A percentile compares a stretch with the other conserved stretches of the same genome.
These are phyloP conservation scores for Lepidotrigona ventralis DNA, from an alignment of 1,140 invertebrate genomes.

Conservation along the genomic window DNA sequence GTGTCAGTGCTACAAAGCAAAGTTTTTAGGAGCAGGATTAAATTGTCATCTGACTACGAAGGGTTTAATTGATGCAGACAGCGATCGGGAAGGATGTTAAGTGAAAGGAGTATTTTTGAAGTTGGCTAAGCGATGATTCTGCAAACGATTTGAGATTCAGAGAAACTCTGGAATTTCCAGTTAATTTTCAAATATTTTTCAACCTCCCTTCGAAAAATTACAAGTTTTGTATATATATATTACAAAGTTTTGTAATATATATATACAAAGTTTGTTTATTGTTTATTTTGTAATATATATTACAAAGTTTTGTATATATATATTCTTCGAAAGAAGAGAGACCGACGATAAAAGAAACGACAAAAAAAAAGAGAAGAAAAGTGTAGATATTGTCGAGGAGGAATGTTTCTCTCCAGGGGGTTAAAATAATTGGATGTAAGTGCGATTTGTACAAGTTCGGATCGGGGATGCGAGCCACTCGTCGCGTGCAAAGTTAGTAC, in stretches of 20 bases:
- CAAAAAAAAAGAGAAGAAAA: neutral
- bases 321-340: neutral
- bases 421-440: conserved; percentile 34
- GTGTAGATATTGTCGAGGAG: neutral
- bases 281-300: too few species aligned
- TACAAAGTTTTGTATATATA: neutral
- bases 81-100: neutral
- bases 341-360: neutral
- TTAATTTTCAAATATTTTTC: neutral
- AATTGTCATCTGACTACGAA: neutral
- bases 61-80: neutral
- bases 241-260: too few species aligned
- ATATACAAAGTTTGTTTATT: too few species aligned
- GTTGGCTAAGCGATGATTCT: too few species aligned
- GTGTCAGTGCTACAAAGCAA: neutral
- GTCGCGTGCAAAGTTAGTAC: conserved; percentile 75
- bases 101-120: too few species aligned
- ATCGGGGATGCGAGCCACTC: conserved; percentile 39
- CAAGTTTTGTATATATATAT: neutral
- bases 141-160: too few species aligned
- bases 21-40: neutral
- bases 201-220: too few species aligned
- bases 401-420: neutral
- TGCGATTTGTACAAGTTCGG: conserved; percentile 47
- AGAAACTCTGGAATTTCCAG: neutral